These are phyloP conservation scores for Periophthalmus modestus DNA, from an alignment of 2,113 vertebrate species.

Conservation along the genomic window DNA sequence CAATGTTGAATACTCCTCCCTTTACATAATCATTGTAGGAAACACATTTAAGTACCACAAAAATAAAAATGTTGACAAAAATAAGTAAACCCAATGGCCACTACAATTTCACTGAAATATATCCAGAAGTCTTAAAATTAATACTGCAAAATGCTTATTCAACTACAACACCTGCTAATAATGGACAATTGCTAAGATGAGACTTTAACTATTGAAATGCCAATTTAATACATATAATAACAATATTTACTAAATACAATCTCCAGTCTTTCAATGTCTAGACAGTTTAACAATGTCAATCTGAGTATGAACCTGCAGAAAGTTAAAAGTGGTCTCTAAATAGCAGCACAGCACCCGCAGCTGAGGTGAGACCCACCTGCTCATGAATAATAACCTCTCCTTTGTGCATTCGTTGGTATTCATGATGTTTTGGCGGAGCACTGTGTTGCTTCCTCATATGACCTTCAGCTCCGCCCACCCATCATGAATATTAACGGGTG, in stretches of 20 bases:
- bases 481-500: slow-evolving; percentile 49
- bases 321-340: slow-evolving; percentile 31
- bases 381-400: slow-evolving; percentile 49
- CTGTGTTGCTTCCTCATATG: slow-evolving; percentile 18
- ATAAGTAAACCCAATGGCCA: neutral
- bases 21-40: too few relatives aligned
- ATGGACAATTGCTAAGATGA: neutral
- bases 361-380: slow-evolving; percentile 10
- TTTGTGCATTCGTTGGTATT: slow-evolving; percentile 50
- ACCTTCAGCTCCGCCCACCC: slow-evolving; percentile 41
- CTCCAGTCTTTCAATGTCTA: neutral
- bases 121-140: neutral
- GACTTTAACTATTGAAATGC: neutral
- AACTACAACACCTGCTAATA: neutral
- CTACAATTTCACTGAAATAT: neutral
- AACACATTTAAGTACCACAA: neutral
- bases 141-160: neutral
- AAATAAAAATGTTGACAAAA: neutral
- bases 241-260: neutral
- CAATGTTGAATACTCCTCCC: too few relatives aligned
- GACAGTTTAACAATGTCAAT: neutral
- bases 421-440: slow-evolving; percentile 26
- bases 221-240: neutral
- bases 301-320: slow-evolving; percentile 1
- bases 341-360: slow-evolving; percentile 16